A percentile compares a stretch with the other conserved stretches of the same genome.
phyloP scores from a whole-genome alignment of 1,140 invertebrate species.

The Heliconius eleuchia region DNA sequence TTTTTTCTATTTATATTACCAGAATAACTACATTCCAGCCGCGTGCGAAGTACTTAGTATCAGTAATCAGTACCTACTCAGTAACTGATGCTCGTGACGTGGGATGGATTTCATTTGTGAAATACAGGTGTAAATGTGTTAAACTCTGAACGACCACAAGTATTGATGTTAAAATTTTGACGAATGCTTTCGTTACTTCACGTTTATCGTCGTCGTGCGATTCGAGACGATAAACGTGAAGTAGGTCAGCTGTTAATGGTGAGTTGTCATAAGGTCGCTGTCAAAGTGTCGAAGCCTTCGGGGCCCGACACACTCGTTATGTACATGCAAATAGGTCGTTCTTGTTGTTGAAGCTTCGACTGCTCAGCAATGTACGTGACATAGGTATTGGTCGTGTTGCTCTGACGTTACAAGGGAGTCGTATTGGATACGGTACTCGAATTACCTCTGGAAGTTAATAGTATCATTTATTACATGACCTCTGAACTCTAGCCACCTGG shows the following conservation, averaged over 20 bases:
- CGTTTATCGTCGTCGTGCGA: constrained; percentile 36
- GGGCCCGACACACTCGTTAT: constrained; percentile 56
- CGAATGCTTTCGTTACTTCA: constrained; percentile 29
- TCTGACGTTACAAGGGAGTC: neutral
- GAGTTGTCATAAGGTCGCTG: constrained; percentile 41
- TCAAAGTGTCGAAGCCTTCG: constrained; percentile 43
- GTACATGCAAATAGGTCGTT: constrained; percentile 62
- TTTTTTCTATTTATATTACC: constrained; percentile 46
- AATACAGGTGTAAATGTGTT: constrained; percentile 22
- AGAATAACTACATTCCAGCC: constrained; percentile 43
- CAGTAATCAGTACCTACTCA: constrained; percentile 23
- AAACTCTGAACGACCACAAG: neutral
- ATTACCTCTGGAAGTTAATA: neutral
- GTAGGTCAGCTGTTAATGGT: constrained; percentile 53
- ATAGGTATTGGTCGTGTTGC: neutral
- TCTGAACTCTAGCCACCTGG: neutral
- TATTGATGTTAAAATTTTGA: constrained; percentile 7
- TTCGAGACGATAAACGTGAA: constrained; percentile 49
- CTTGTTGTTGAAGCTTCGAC: constrained; percentile 20
- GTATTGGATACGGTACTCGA: neutral
- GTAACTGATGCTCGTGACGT: constrained; percentile 10
- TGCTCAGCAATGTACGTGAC: neutral
- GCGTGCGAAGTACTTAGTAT: constrained; percentile 26
- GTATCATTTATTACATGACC: neutral
- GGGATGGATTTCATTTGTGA: constrained; percentile 14